phyloP scores from a whole-genome alignment of 2,113 vertebrate genomes.

The Tragelaphus strepsiceros region DNA sequence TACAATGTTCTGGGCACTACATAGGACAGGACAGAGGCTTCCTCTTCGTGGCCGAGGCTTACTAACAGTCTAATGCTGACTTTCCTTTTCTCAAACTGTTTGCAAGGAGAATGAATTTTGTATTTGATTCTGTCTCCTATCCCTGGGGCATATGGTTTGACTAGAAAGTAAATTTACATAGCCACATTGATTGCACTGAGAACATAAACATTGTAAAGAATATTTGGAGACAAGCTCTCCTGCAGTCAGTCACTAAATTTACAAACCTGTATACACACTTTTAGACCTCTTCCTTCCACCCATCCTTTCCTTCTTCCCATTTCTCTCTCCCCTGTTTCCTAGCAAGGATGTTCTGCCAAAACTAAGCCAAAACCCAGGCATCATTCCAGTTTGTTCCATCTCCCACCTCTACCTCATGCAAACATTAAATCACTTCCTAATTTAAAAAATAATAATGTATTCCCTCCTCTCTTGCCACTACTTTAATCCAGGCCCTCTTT shows the following conservation, averaged over 20 bases:
- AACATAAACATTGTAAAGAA: not conserved
- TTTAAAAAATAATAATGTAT: slow-evolving; percentile 15
- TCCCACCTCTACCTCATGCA: not conserved
- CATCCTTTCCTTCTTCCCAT: not conserved
- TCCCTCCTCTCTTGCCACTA: not conserved
- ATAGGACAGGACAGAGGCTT: not conserved
- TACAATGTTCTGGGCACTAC: not conserved
- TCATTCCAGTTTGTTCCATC: not conserved
- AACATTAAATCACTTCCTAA: slow-evolving; percentile 9
- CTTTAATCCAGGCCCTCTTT: not conserved
- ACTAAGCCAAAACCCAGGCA: not conserved
- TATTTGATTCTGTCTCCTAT: slow-evolving; percentile 4
- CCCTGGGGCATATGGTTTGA: slow-evolving; percentile 42
- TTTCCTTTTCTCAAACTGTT: slow-evolving; percentile 5
- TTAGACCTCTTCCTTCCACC: not conserved
- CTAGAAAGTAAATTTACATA: slow-evolving; percentile 55
- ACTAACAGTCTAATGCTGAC: not conserved
- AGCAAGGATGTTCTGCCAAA: not conserved
- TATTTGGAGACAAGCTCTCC: not conserved
- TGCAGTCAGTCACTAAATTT: not conserved
- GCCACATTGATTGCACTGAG: slow-evolving; percentile 21
- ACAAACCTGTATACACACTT: not conserved
- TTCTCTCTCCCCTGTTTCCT: not conserved
- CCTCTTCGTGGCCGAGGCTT: not conserved
- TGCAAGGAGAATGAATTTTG: slow-evolving; percentile 39